Conservation (phyloP, 2,113 vertebrate species). For the Neotragus pygmaeus region DNA sequence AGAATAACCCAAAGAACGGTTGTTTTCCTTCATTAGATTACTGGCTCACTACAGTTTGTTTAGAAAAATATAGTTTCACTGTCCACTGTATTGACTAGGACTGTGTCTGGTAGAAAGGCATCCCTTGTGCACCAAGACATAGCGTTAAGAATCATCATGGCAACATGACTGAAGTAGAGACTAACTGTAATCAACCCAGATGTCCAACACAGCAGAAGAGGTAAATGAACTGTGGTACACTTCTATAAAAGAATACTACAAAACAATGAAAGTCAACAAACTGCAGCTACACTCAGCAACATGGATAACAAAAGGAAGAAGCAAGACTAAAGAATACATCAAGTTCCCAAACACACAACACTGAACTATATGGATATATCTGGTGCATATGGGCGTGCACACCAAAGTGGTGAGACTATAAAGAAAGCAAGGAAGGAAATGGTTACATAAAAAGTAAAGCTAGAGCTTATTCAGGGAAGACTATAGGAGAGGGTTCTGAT, state of each 20-base stretch:
- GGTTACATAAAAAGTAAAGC: not conserved
- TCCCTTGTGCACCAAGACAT: not conserved
- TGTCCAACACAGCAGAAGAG: not conserved
- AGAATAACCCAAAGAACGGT: not conserved
- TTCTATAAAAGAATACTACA: too few relatives aligned
- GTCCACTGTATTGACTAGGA: not conserved
- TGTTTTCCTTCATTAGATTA: slow-evolving; percentile 3
- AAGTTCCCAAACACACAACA: not conserved
- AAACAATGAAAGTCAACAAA: not conserved
- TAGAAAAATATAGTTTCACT: not conserved
- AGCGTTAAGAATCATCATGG: not conserved
- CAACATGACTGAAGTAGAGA: not conserved
- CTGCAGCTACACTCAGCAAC: not conserved
- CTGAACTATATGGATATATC: not conserved
- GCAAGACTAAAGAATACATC: not conserved
- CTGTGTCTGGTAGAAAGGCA: not conserved
- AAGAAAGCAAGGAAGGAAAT: not conserved
- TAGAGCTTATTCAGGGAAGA: not conserved
- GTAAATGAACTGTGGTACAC: not conserved
- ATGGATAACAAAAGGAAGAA: not conserved
- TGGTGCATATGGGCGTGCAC: not conserved
- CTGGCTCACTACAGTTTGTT: not conserved
- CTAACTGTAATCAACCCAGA: not conserved
- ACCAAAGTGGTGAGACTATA: not conserved
- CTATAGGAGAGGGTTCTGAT: not conserved